These are phyloP conservation scores for Drosophila asahinai DNA, from an alignment of 1,140 invertebrate species.

Conservation along the genomic window DNA sequence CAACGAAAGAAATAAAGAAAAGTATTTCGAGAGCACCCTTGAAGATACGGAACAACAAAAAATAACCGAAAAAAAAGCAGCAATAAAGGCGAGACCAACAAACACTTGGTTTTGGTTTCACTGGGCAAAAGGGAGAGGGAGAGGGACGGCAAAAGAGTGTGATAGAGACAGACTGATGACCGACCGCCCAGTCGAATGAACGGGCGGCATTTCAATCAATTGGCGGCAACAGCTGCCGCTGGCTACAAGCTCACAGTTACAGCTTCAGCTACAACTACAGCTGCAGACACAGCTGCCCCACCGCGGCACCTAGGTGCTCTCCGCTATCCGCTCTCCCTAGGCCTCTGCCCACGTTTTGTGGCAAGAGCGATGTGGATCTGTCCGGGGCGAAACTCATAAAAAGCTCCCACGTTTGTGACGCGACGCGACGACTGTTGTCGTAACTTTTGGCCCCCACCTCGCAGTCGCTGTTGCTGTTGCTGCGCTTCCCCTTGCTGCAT, in stretches of 20 bases:
- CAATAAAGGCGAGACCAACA: slow-evolving; percentile 16
- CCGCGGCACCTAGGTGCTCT: slow-evolving; percentile 4
- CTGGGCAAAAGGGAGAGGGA: not conserved
- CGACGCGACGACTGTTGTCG: slow-evolving; percentile 58
- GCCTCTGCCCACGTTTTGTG: slow-evolving; percentile 60
- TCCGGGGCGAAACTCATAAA: slow-evolving; percentile 68
- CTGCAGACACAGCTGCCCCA: slow-evolving; percentile 21
- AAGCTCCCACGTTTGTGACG: slow-evolving; percentile 74
- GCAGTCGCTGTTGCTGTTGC: too few species aligned
- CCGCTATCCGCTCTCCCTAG: not conserved
- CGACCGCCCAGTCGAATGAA: slow-evolving; percentile 49
- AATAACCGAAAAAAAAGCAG: slow-evolving; percentile 37
- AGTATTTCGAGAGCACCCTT: slow-evolving; percentile 68
- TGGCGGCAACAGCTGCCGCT: slow-evolving; percentile 50
- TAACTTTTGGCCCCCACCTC: slow-evolving; percentile 52
- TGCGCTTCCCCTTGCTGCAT: slow-evolving; percentile 31
- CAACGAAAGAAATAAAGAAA: slow-evolving; percentile 36
- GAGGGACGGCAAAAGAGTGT: not conserved
- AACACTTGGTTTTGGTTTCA: slow-evolving; percentile 17
- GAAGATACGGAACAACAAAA: slow-evolving; percentile 57
- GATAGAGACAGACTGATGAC: slow-evolving; percentile 38
- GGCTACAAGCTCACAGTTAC: slow-evolving; percentile 27
- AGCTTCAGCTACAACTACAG: not conserved
- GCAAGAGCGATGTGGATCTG: slow-evolving; percentile 51
- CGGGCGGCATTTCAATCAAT: slow-evolving; percentile 62